Evolutionary conservation across 2,797 vertebrate genomes (phyloP).

Genomic region (Erithacus rubecula): DNA sequence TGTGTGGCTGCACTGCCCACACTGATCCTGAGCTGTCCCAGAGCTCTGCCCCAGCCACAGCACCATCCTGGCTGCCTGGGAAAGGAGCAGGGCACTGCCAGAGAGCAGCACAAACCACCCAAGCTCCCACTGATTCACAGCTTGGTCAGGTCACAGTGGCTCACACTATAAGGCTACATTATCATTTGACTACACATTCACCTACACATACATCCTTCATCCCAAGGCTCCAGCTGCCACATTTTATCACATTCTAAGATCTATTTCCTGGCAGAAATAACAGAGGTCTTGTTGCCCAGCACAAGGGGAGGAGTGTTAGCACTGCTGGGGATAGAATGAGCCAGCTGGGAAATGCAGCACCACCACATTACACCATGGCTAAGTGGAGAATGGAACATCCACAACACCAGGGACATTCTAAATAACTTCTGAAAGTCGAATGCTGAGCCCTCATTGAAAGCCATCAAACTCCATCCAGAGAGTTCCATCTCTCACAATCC

Average conservation of each 20-base stretch:
- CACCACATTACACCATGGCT: accelerated
- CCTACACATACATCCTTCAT: background rate
- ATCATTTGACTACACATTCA: background rate
- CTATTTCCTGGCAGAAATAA: background rate
- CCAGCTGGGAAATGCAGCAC: background rate
- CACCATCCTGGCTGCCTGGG: background rate
- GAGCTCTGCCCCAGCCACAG: background rate
- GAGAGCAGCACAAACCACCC: background rate
- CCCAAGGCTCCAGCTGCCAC: background rate
- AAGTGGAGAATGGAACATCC: background rate
- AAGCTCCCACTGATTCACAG: background rate
- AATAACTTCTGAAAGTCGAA: background rate
- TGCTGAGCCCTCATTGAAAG: background rate
- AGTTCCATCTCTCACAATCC: background rate
- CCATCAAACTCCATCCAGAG: background rate
- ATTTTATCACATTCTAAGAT: background rate
- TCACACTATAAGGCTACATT: accelerated
- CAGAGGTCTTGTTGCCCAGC: background rate
- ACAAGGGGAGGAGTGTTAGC: background rate
- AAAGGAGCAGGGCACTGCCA: background rate
- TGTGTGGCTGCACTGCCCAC: background rate
- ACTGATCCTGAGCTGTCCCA: background rate
- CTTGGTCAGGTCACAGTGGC: background rate
- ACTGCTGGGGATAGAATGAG: background rate
- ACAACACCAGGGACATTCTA: accelerated